Conservation (phyloP, 2,797 vertebrate species). For the Sebastes elongatus region DNA sequence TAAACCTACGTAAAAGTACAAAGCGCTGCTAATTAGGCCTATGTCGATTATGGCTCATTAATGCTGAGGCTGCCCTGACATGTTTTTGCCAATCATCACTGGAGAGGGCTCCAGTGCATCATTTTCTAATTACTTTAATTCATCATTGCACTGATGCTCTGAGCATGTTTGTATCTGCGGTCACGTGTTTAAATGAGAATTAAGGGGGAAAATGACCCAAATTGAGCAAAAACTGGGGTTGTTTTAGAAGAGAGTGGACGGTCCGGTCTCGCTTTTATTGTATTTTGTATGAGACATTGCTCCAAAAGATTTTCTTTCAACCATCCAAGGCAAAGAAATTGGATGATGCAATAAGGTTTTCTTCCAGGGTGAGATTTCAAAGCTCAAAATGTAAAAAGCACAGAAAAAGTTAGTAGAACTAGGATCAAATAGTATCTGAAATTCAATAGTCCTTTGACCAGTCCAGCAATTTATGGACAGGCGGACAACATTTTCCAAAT, state of each 20-base stretch:
- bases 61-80: constrained; percentile 69
- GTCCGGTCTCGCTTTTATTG: neutral
- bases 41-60: constrained; percentile 75
- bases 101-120: constrained; percentile 47
- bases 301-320: constrained; percentile 1
- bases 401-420: neutral
- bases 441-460: neutral
- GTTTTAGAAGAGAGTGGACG: neutral
- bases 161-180: neutral
- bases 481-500: neutral
- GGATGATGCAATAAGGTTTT: constrained; percentile 21
- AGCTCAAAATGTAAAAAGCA: neutral
- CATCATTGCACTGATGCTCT: constrained; percentile 36
- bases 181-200: neutral
- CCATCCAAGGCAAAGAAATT: constrained; percentile 7
- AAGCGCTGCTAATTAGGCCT: constrained; percentile 75
- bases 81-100: constrained; percentile 70
- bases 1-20: constrained; percentile 75
- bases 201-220: neutral
- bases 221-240: neutral
- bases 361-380: constrained; percentile 13
- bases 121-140: constrained; percentile 66
- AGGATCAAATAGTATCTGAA: neutral
- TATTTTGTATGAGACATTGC: constrained; percentile 5
- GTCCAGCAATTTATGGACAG: neutral